phyloP scores from a whole-genome alignment of 30 jellyfish, hydroid and myxozoan species.

The Phacellophora camtschatica region DNA sequence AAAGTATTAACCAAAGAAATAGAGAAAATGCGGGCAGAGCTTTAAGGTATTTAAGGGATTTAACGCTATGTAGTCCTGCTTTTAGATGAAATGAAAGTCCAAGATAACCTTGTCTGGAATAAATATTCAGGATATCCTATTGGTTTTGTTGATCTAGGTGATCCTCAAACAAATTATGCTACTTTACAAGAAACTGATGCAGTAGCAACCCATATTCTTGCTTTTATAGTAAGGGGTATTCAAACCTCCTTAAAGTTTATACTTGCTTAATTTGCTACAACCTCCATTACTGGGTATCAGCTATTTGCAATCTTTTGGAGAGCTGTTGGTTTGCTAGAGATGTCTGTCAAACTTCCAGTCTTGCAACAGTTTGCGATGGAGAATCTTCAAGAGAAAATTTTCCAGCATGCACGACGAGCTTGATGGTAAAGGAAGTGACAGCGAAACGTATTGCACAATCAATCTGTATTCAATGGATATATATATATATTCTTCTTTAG shows the following conservation, averaged over 20 bases:
- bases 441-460: neutral
- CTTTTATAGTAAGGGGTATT: conserved; percentile 48
- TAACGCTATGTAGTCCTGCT: conserved; percentile 42
- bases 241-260: conserved; percentile 59
- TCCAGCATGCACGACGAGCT: neutral
- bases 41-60: conserved; percentile 4
- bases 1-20: neutral
- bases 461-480: neutral
- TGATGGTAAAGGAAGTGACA: neutral
- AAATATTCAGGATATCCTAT: conserved; percentile 83
- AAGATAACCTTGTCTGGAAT: conserved; percentile 80
- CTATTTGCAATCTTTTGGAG: conserved; percentile 76
- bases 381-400: conserved; percentile 33
- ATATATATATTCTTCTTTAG: neutral
- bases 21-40: neutral
- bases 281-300: conserved; percentile 53
- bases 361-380: conserved; percentile 79
- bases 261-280: conserved; percentile 73
- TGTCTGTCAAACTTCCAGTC: conserved; percentile 20
- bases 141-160: conserved; percentile 80
- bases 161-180: conserved; percentile 50
- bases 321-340: conserved; percentile 55
- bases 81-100: conserved; percentile 78
- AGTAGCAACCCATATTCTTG: conserved; percentile 75
- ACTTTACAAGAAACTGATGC: conserved; percentile 47